These are phyloP conservation scores for Palythoa heliodiscus DNA, from an alignment of 92 coral and sea anemone species.

Conservation along the genomic window DNA sequence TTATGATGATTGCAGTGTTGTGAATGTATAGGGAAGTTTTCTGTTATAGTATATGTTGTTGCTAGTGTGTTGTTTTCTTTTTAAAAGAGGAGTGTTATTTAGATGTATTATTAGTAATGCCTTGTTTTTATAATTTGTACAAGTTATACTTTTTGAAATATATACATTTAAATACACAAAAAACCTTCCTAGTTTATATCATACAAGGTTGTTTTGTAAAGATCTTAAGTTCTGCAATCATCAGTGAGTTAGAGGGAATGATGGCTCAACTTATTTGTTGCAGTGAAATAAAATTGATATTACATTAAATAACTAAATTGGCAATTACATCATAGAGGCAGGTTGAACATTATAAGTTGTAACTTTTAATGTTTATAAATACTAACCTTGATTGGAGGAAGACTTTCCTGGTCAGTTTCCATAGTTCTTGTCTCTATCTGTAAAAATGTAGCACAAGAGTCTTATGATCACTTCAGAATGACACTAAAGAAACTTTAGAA, in stretches of 20 bases:
- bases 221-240: too few relatives aligned
- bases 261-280: not conserved
- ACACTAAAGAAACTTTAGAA: not conserved
- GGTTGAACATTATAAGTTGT: not conserved
- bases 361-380: not conserved
- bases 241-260: too few relatives aligned
- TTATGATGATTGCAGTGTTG: not conserved
- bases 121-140: not conserved
- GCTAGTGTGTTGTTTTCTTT: not conserved
- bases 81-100: not conserved
- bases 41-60: not conserved
- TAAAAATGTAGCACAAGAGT: not conserved
- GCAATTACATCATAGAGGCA: not conserved
- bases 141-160: not conserved
- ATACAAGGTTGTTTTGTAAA: too few relatives aligned
- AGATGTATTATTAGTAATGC: not conserved
- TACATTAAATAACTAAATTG: not conserved
- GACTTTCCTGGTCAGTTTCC: not conserved
- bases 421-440: not conserved
- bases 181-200: too few relatives aligned
- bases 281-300: not conserved
- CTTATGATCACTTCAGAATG: conserved; percentile 3
- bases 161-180: not conserved
- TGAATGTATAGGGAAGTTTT: not conserved
- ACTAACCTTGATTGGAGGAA: not conserved